phyloP scores from a whole-genome alignment of 1,140 invertebrate species.

The Megalopta genalis region DNA sequence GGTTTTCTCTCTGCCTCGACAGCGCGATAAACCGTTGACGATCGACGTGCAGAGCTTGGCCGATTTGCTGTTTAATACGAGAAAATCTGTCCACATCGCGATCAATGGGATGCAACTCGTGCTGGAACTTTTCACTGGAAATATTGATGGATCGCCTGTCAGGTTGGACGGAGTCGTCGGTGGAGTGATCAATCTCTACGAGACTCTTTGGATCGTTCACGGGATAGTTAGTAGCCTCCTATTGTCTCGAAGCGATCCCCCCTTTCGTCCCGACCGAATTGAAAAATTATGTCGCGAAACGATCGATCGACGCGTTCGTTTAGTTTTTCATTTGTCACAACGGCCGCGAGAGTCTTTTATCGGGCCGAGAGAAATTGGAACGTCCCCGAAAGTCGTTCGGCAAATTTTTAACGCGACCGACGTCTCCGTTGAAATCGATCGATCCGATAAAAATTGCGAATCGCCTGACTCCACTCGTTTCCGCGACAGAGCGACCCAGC shows the following conservation, averaged over 20 bases:
- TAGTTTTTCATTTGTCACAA: no score
- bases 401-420: no score
- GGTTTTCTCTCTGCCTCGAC: background rate
- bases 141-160: slow-evolving; percentile 24
- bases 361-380: no score
- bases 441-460: no score
- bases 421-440: no score
- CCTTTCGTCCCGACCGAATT: background rate
- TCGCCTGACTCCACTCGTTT: background rate
- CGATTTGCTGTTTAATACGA: slow-evolving; percentile 28
- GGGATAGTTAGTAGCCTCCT: slow-evolving; percentile 35
- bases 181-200: slow-evolving; percentile 41
- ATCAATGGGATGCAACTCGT: slow-evolving; percentile 47
- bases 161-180: slow-evolving; percentile 17
- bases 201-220: slow-evolving; percentile 39
- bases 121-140: slow-evolving; percentile 47
- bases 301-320: no score
- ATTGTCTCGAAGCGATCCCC: background rate
- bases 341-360: no score
- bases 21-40: slow-evolving; percentile 38
- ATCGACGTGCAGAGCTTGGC: slow-evolving; percentile 37
- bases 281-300: no score
- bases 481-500: slow-evolving; percentile 14
- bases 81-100: background rate
- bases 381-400: no score